Base-by-base conservation (phyloP, 1,140 invertebrate genomes). In the Mylabris phalerata region DNA sequence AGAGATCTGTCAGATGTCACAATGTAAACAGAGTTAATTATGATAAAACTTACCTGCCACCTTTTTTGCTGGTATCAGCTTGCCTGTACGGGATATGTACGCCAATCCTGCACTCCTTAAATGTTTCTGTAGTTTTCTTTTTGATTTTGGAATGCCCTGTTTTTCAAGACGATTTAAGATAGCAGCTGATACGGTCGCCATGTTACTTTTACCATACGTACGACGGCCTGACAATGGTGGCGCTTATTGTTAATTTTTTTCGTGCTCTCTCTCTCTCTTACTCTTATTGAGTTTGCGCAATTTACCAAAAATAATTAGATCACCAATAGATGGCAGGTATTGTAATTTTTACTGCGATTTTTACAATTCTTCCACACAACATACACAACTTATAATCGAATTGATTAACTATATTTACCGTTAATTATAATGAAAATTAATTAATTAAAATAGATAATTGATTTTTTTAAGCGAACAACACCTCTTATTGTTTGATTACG, bases 21-120 rank as follows among this genome's bases (percentile, higher is more conserved):
- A 65, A 65, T 67, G 65, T 67, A 67, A 67, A 67, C 65, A 67
- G 45, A 46, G 9, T 38, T 26, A 39, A 46, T 46, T n/a, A 9
- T 41, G 11, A 40, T 44, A 24, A 39, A 60, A 60, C 47, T 45
- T 69, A 77, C 75, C 75, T 75, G 75, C 68, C 46, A 76, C 74
- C 68, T 69, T 73, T 67, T 77, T 77, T 7, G 75, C 75, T 40
- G 75, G 72, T 61, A 77, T 72, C 52, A 75, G 60, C 68, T 75
- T 76, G 47, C 75, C 75, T 24, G 75, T 75, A 43, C 75, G 61
- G 42, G 75, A 76, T 60, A 77, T 69, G 67, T 77, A 77, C 55
- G 73, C 74, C 62, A 74, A 64, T 38, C 75, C 75, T 26, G 74
- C 68, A 59, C 74, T 75, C 46, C 75, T 66, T 58, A 77, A 64